These are phyloP conservation scores for Lepidurus packardi DNA, from an alignment of 1,140 invertebrate species.

Conservation along the genomic window DNA sequence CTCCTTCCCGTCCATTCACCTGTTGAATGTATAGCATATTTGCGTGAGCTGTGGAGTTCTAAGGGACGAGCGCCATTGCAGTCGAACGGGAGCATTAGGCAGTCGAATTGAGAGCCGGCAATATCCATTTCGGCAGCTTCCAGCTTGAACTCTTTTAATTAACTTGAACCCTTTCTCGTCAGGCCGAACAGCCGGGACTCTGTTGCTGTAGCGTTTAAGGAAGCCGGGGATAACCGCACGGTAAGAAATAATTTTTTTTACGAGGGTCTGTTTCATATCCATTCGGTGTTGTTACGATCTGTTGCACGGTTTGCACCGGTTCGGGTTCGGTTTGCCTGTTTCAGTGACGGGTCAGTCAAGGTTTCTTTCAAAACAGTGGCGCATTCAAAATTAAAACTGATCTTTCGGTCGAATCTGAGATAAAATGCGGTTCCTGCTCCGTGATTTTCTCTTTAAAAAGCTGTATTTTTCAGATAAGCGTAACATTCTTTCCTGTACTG, in stretches of 20 bases:
- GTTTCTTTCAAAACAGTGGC: too few species aligned
- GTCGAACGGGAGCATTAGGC: background rate
- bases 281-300: too few species aligned
- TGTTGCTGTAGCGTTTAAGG: background rate
- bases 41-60: background rate
- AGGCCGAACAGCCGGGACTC: background rate
- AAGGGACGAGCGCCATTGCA: background rate
- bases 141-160: background rate
- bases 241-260: background rate
- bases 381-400: too few species aligned
- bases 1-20: background rate
- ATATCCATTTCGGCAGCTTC: background rate
- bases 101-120: background rate
- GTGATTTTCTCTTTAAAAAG: too few species aligned
- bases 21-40: background rate
- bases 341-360: too few species aligned
- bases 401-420: too few species aligned
- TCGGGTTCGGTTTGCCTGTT: too few species aligned
- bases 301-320: too few species aligned
- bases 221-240: slow-evolving; percentile 5
- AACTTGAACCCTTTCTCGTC: background rate
- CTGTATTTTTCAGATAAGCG: too few species aligned
- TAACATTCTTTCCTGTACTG: too few species aligned
- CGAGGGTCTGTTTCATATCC: background rate
- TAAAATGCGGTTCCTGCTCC: too few species aligned